Evolutionary conservation across 2,113 vertebrate genomes (phyloP).

Genomic region (Pholis gunnellus): DNA sequence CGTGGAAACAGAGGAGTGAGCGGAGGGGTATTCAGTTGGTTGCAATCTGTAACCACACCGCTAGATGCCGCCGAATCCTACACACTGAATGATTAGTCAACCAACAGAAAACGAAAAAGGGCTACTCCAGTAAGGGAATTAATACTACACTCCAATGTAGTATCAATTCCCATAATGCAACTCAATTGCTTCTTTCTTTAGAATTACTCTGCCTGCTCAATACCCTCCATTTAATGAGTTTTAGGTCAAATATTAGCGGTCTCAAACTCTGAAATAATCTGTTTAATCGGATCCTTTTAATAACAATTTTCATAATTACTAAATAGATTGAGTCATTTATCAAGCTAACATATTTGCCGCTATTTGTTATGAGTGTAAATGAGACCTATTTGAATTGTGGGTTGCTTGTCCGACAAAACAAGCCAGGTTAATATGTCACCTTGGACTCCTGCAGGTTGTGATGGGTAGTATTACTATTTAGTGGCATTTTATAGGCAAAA

Average conservation of each 20-base stretch:
- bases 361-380: background rate
- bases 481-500: background rate
- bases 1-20: background rate
- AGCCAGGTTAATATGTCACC: background rate
- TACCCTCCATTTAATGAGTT: background rate
- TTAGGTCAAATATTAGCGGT: background rate
- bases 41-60: background rate
- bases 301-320: background rate
- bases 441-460: background rate
- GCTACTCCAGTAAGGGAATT: background rate
- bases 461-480: background rate
- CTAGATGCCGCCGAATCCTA: background rate
- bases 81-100: background rate
- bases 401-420: background rate
- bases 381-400: background rate
- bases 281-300: background rate
- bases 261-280: background rate
- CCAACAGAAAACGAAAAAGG: background rate
- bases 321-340: constrained; percentile 1
- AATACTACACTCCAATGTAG: too few relatives aligned
- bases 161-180: background rate
- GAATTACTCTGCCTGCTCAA: background rate
- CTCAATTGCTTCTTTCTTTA: background rate
- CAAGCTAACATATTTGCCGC: background rate
- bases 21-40: background rate